phyloP scores from a whole-genome alignment of 2,888 invertebrate species.

The Seladonia tumulorum region DNA sequence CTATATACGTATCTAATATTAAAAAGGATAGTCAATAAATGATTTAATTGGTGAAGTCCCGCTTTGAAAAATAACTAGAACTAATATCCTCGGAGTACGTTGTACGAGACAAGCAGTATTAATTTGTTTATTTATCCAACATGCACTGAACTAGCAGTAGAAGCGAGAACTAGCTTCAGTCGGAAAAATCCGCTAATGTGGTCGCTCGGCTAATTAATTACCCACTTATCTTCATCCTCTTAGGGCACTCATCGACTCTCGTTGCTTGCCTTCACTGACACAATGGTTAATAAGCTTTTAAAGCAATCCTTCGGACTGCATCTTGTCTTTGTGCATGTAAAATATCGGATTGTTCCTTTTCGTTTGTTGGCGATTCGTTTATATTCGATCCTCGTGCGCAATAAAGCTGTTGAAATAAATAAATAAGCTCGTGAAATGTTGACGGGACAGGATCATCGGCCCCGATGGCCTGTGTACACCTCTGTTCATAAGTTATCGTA shows the following conservation, averaged over 20 bases:
- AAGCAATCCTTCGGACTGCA: not conserved
- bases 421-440: conserved; percentile 1
- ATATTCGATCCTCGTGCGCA: not conserved
- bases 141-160: not conserved
- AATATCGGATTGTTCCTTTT: not conserved
- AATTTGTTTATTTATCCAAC: not conserved
- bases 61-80: not conserved
- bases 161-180: not conserved
- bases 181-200: conserved; percentile 59
- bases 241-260: conserved; percentile 40
- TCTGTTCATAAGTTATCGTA: not conserved
- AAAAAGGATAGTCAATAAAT: too few species aligned
- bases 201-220: conserved; percentile 65
- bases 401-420: conserved; percentile 4
- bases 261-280: conserved; percentile 9
- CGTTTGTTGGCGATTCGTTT: not conserved
- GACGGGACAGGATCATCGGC: not conserved
- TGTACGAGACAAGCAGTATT: not conserved
- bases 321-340: not conserved
- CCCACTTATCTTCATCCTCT: conserved; percentile 58
- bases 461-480: not conserved
- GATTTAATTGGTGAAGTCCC: not conserved
- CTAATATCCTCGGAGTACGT: not conserved
- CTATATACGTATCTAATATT: too few species aligned
- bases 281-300: conserved; percentile 39